Evolutionary conservation across 1,140 invertebrate genomes (phyloP).

Genomic region (Zaprionus africanus): DNA sequence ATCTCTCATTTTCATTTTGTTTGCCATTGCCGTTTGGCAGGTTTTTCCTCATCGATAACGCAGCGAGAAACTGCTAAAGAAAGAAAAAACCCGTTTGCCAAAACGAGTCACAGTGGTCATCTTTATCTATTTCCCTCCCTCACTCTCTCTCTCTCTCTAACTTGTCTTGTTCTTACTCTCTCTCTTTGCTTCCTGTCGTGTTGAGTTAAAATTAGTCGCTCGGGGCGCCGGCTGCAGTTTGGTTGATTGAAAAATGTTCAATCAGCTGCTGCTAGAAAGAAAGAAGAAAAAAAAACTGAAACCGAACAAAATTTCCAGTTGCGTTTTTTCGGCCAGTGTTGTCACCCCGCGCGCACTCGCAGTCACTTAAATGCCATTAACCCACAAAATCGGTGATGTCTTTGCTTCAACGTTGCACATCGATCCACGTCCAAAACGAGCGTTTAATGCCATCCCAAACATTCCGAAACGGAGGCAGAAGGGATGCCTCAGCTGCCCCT

Average conservation of each 20-base stretch:
- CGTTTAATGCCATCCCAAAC: slow-evolving; percentile 62
- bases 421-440: slow-evolving; percentile 62
- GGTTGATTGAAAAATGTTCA: slow-evolving; percentile 63
- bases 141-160: neutral
- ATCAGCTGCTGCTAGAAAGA: slow-evolving; percentile 21
- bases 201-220: slow-evolving; percentile 49
- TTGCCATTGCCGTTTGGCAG: slow-evolving; percentile 10
- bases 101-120: slow-evolving; percentile 16
- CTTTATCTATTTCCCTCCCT: neutral
- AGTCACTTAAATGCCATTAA: slow-evolving; percentile 75
- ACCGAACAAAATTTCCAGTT: slow-evolving; percentile 24
- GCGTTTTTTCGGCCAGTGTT: slow-evolving; percentile 18
- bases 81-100: slow-evolving; percentile 26
- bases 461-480: neutral
- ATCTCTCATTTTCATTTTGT: slow-evolving; percentile 37
- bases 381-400: slow-evolving; percentile 56
- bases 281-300: slow-evolving; percentile 4
- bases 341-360: neutral
- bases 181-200: neutral
- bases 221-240: slow-evolving; percentile 39
- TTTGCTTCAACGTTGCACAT: slow-evolving; percentile 58
- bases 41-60: slow-evolving; percentile 40
- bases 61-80: slow-evolving; percentile 25
- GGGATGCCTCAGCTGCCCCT: neutral
- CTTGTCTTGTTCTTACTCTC: neutral